Evolutionary conservation across 2,888 invertebrate genomes (phyloP), one percentile per base, ranked within the genome.

Genomic region (Alitta virens): DNA sequence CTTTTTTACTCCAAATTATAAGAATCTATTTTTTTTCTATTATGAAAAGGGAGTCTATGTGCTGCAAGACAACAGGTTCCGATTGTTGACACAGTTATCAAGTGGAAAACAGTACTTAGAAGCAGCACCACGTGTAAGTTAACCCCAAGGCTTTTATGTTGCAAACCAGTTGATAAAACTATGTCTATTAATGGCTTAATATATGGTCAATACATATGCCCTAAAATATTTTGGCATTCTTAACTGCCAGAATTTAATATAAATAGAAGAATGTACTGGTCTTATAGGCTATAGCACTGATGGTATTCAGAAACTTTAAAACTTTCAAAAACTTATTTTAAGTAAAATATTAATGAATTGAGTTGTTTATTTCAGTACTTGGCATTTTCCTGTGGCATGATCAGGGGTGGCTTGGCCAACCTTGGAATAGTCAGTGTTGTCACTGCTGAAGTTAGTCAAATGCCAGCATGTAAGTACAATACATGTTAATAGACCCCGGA

Each of bases 321-420:
- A n/a, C n/a, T n/a, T n/a, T n/a, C n/a, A n/a, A n/a, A n/a, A n/a
- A n/a, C n/a, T n/a, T n/a, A n/a, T n/a, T n/a, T n/a, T n/a, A n/a
- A n/a, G n/a, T n/a, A n/a, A n/a, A n/a, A n/a, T n/a, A n/a, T n/a
- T n/a, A n/a, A n/a, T n/a, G n/a, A n/a, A n/a, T n/a, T n/a, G n/a
- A n/a, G n/a, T n/a, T 33, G 33, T 56, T 3, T 21, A 26, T 65
- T 74, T 55, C 73, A 80, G 80, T 80, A 76, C 70, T 68, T 97
- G 60, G 93, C 96, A 1, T 95, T 95, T 78, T 95, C 98, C 0
- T 97, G 97, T 84, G 98, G 98, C 2, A 85, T 98, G 69, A 89
- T 99, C 59, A 86, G 98, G 77, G 99, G 98, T 40, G 94, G 95
- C 54, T 84, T 99, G 66, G 92, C 94, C 21, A 97, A 97, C 84